Percentiles rank a stretch among this genome's conserved stretches.
phyloP scores from a whole-genome alignment of 2,888 invertebrate species.

The Phragmatobia fuliginosa region DNA sequence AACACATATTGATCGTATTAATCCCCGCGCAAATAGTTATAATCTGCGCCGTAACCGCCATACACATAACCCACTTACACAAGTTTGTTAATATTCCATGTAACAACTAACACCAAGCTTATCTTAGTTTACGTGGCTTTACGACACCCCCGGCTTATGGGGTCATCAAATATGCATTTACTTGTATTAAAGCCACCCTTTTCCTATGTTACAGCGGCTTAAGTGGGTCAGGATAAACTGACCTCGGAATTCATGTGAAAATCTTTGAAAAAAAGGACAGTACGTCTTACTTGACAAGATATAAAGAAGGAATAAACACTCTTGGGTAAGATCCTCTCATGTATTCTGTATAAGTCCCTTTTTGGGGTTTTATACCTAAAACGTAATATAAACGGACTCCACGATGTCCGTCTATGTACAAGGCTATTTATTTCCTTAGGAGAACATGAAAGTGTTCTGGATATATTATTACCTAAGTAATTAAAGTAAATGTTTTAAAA shows the following conservation, averaged over 20 bases:
- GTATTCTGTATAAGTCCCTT: neutral
- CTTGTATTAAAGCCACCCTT: conserved; percentile 55
- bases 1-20: neutral
- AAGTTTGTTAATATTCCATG: conserved; percentile 28
- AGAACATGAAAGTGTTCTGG: neutral
- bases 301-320: neutral
- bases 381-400: neutral
- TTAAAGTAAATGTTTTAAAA: neutral
- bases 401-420: neutral
- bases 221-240: conserved; percentile 40
- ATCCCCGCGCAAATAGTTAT: neutral
- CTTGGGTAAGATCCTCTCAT: neutral
- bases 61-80: conserved; percentile 17
- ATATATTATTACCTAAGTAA: neutral
- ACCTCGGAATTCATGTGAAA: conserved; percentile 25
- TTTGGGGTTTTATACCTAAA: neutral
- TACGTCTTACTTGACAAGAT: neutral
- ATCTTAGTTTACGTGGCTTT: conserved; percentile 56
- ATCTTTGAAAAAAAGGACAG: conserved; percentile 1
- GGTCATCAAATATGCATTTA: conserved; percentile 66
- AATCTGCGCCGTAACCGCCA: neutral
- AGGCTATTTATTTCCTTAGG: neutral
- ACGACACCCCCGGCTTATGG: conserved; percentile 51
- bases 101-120: conserved; percentile 50
- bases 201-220: conserved; percentile 34